A percentile compares a stretch with the other conserved stretches of the same genome.
phyloP scores from a whole-genome alignment of 2,888 invertebrate genomes.

The Neoascia interrupta region DNA sequence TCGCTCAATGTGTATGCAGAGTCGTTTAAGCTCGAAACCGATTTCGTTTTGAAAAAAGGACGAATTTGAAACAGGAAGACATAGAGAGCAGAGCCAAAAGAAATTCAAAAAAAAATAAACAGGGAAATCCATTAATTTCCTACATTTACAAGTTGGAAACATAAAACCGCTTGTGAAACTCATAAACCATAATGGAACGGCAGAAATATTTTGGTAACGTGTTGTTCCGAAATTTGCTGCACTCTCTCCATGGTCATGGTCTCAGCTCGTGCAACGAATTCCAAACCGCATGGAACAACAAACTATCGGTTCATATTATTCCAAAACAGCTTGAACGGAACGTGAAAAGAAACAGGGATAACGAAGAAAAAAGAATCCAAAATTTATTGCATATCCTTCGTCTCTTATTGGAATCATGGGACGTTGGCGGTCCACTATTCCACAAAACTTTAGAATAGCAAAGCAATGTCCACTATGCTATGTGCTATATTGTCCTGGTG shows the following conservation, averaged over 20 bases:
- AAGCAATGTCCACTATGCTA: constrained; percentile 17
- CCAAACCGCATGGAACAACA: not conserved
- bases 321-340: constrained; percentile 56
- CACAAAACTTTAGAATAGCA: constrained; percentile 7
- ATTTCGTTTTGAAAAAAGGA: too few species aligned
- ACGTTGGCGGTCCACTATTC: constrained; percentile 1
- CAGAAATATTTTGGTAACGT: constrained; percentile 67
- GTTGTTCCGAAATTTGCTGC: constrained; percentile 55
- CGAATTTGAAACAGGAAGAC: too few species aligned
- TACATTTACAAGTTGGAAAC: constrained; percentile 59
- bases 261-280: too few species aligned
- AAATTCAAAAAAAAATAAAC: constrained; percentile 23
- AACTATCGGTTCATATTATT: constrained; percentile 63
- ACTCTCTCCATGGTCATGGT: constrained; percentile 15
- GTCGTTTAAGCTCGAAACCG: too few species aligned
- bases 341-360: too few species aligned
- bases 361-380: constrained; percentile 16
- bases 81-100: too few species aligned
- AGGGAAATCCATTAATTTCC: constrained; percentile 64
- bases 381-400: constrained; percentile 60
- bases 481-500: too few species aligned
- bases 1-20: too few species aligned
- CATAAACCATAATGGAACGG: constrained; percentile 58
- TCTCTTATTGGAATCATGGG: constrained; percentile 48
- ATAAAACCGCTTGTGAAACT: constrained; percentile 60